Evolutionary conservation across 1,140 invertebrate genomes (phyloP).

Genomic region (Eumeta japonica): DNA sequence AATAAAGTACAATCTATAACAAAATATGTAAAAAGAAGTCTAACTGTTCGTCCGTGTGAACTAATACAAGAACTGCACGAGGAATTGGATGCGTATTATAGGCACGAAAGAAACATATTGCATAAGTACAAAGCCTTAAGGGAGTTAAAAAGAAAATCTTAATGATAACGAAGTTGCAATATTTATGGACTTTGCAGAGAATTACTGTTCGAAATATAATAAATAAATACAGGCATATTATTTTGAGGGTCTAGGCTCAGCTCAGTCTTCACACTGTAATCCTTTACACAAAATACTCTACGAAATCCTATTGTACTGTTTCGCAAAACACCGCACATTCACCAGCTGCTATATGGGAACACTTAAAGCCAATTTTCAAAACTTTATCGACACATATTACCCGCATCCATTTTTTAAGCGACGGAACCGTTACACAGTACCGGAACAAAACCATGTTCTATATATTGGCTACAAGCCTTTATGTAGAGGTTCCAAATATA

Average conservation of each 20-base stretch:
- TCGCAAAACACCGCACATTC: constrained; percentile 17
- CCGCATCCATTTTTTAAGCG: constrained; percentile 9
- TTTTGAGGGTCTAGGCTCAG: constrained; percentile 30
- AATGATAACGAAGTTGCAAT: constrained; percentile 16
- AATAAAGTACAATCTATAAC: constrained; percentile 7
- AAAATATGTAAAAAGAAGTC: constrained; percentile 7
- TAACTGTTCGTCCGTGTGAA: constrained; percentile 6
- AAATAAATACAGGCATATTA: constrained; percentile 29
- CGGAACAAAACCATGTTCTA: constrained; percentile 17
- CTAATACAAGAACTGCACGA: constrained; percentile 11
- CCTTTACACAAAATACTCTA: constrained; percentile 17
- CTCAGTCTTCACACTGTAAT: constrained; percentile 28
- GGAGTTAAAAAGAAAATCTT: constrained; percentile 17
- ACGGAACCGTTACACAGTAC: constrained; percentile 15
- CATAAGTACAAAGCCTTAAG: constrained; percentile 20
- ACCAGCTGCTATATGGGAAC: constrained; percentile 22
- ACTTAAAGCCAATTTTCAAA: constrained; percentile 16
- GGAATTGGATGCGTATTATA: constrained; percentile 8
- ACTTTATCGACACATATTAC: neutral
- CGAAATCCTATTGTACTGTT: constrained; percentile 17
- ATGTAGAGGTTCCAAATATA: constrained; percentile 11
- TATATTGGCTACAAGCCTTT: constrained; percentile 10
- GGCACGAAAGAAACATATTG: constrained; percentile 12
- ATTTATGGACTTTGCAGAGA: constrained; percentile 21
- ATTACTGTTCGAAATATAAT: constrained; percentile 26